Conservation (phyloP, 2,113 vertebrate genomes). For the Oplegnathus fasciatus region DNA sequence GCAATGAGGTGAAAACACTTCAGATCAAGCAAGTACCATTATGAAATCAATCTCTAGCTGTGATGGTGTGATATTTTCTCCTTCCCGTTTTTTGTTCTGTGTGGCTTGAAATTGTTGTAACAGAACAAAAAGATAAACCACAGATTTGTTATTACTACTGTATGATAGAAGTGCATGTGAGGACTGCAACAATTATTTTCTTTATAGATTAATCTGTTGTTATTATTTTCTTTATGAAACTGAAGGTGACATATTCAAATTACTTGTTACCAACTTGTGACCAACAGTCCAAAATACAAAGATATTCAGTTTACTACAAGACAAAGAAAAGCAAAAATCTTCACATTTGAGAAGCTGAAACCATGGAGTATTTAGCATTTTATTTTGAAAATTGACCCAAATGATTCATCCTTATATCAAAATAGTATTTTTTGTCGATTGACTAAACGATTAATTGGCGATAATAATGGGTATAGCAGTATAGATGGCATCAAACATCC, state of each 20-base stretch:
- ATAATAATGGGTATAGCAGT: background rate
- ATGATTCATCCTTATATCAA: background rate
- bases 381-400: background rate
- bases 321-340: background rate
- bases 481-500: background rate
- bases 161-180: background rate
- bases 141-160: background rate
- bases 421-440: background rate
- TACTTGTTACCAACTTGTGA: background rate
- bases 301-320: background rate
- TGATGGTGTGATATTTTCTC: background rate
- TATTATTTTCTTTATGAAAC: background rate
- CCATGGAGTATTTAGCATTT: background rate
- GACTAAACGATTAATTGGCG: background rate
- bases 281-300: background rate
- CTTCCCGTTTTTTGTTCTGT: background rate
- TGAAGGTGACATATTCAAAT: background rate
- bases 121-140: background rate
- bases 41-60: slow-evolving; percentile 32
- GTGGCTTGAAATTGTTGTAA: background rate
- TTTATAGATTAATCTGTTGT: background rate
- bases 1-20: slow-evolving; percentile 45
- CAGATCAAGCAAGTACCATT: slow-evolving; percentile 23
- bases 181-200: background rate
- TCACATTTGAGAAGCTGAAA: background rate